A percentile compares a stretch with the other conserved stretches of the same genome.
Evolutionary conservation across 1,140 invertebrate genomes (phyloP).

Genomic region (Hetaerina americana): DNA sequence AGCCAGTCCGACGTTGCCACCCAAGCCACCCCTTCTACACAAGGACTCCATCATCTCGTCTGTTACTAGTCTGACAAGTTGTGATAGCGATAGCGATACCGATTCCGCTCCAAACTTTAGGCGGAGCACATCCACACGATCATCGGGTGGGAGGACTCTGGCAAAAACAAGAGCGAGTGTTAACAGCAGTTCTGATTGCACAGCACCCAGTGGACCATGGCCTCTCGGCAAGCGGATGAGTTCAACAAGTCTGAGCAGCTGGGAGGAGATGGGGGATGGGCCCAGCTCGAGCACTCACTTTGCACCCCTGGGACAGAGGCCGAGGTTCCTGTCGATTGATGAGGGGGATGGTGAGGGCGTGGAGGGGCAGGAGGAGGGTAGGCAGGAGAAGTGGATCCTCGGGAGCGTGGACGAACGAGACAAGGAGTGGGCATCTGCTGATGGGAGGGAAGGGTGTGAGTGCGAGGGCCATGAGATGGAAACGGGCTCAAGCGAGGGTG

Average conservation of each 20-base stretch:
- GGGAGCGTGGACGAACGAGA: not conserved
- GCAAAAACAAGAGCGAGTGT: too few species aligned
- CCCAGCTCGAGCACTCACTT: not conserved
- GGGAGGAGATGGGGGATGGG: conserved; percentile 3
- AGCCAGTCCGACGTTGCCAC: not conserved
- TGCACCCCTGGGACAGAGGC: not conserved
- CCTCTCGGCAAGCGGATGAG: conserved; percentile 7
- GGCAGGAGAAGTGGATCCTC: not conserved
- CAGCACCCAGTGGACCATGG: not conserved
- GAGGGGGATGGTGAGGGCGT: conserved; percentile 3
- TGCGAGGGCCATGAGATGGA: not conserved
- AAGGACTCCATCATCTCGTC: conserved; percentile 15
- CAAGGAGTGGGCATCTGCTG: not conserved
- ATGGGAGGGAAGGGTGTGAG: not conserved
- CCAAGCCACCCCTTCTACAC: conserved; percentile 9
- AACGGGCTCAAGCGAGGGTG: not conserved
- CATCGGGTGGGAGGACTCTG: not conserved
- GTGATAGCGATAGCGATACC: conserved; percentile 15
- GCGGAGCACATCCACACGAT: not conserved
- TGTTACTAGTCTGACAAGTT: conserved; percentile 14
- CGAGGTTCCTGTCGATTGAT: conserved; percentile 8
- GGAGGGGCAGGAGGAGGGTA: not conserved
- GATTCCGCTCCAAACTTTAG: conserved; percentile 4
- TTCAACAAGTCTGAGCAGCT: conserved; percentile 14
- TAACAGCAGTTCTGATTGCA: not conserved